Percentiles rank a stretch among this genome's conserved stretches.
These are phyloP conservation scores for Mormyrus lacerda DNA, from an alignment of 2,113 vertebrate species.

Conservation along the genomic window DNA sequence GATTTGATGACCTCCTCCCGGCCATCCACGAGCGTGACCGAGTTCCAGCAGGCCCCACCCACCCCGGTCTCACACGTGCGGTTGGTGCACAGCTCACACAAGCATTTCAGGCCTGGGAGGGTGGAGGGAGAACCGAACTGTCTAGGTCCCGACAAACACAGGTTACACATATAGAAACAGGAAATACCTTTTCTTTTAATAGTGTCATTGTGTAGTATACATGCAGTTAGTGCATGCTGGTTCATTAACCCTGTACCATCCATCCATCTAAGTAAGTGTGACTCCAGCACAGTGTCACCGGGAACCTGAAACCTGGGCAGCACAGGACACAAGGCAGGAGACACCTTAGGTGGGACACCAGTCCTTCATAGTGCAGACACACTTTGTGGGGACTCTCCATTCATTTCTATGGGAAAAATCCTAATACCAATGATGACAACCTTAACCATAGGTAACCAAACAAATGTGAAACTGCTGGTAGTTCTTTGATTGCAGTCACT, in stretches of 20 bases:
- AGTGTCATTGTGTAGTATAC: background rate
- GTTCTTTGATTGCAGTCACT: too few species aligned
- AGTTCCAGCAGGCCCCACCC: constrained; percentile 91
- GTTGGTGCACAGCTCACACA: constrained; percentile 85
- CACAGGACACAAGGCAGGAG: background rate
- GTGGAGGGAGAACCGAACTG: constrained; percentile 21
- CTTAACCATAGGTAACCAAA: too few species aligned
- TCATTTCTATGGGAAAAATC: too few species aligned
- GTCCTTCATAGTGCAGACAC: background rate
- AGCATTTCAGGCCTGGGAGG: constrained; percentile 78
- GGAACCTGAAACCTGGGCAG: background rate
- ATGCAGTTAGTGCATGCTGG: background rate
- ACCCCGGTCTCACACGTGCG: constrained; percentile 84
- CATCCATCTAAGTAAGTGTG: background rate
- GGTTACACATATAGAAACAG: background rate
- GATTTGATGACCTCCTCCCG: constrained; percentile 80
- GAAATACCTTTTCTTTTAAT: background rate
- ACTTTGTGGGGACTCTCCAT: background rate
- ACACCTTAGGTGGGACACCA: background rate
- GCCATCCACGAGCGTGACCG: constrained; percentile 83
- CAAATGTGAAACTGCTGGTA: too few species aligned
- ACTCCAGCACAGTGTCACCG: background rate
- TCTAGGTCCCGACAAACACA: background rate
- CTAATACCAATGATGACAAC: too few species aligned
- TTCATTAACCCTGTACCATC: background rate